Evolutionary conservation across 2,888 invertebrate genomes (phyloP), one percentile per base, ranked within the genome.

Genomic region (Ariolimax columbianus): DNA sequence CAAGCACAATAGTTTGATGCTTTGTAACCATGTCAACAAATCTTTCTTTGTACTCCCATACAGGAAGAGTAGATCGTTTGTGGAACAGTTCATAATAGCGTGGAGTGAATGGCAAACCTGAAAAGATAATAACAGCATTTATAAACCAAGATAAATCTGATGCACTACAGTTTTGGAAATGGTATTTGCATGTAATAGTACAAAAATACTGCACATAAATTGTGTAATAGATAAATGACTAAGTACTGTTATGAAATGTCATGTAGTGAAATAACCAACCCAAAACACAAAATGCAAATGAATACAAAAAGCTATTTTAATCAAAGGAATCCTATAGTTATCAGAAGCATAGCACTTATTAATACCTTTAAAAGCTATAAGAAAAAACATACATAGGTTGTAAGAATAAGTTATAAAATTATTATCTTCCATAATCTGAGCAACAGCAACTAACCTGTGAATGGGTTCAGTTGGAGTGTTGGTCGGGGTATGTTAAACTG

Each of bases 31-130:
- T 95, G 90, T 98, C 96, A 97, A 98, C 97, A 94, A 99, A 99
- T 94, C 99, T 98, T 0, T 97, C 96, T 91, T 97, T 96, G 95
- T 99, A 99, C 93, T 99, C 99, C 96, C 99, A 99, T 0, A 99
- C 99, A 0, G 99, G 99, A 86, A 99, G 95, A 1, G 97, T 96
- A 51, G 97, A 97, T 55, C 99, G 96, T 90, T 98, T 98, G 83
- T 97, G 96, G 87, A 97, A 96, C 79, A 94, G 89, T 90, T 98
- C 97, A 94, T 97, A 97, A 93, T 98, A 99, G 89, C 97, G 96
- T 77, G 96, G 96, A 0, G 98, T 97, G 93, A 96, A 98, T 0
- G 98, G 97, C 85, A 97, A 95, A 40, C 96, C 96, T 89, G 87
- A 19, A 89, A 87, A 43, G 19, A 72, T 23, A 40, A 72, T 17